phyloP scores from a whole-genome alignment of 2,113 vertebrate species.

The Crypturellus undulatus region DNA sequence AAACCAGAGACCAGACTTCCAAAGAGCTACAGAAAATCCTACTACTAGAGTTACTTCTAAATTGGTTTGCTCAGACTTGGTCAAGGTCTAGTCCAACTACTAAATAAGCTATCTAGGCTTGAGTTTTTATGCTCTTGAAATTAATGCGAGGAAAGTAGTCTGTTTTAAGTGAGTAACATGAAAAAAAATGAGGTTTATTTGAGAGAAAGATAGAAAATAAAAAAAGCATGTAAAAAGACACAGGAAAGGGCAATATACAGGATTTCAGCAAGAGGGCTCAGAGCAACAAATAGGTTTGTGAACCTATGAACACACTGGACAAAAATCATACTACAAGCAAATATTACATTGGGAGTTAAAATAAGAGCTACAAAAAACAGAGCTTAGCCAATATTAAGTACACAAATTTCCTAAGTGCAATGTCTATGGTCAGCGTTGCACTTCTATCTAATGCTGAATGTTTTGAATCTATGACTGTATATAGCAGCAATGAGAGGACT shows the following conservation, averaged over 20 bases:
- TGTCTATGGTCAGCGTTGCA: background rate
- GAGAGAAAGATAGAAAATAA: background rate
- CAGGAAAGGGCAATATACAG: background rate
- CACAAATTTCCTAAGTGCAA: background rate
- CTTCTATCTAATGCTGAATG: background rate
- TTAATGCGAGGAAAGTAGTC: background rate
- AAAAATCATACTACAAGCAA: background rate
- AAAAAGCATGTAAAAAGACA: background rate
- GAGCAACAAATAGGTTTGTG: background rate
- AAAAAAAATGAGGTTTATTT: background rate
- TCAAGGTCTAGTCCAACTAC: background rate
- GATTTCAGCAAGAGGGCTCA: background rate
- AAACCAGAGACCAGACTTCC: background rate
- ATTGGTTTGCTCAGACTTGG: background rate
- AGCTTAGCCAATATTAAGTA: background rate
- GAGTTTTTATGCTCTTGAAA: background rate
- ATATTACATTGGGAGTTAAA: background rate
- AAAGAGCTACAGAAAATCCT: background rate
- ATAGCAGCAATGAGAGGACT: background rate
- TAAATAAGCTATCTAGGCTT: background rate
- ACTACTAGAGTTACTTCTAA: too few relatives aligned
- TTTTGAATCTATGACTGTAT: background rate
- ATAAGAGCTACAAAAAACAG: background rate
- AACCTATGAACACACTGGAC: background rate
- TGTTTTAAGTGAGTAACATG: background rate